Conservation (phyloP, 2,113 vertebrate genomes). For the Pelvicachromis taeniatus region DNA sequence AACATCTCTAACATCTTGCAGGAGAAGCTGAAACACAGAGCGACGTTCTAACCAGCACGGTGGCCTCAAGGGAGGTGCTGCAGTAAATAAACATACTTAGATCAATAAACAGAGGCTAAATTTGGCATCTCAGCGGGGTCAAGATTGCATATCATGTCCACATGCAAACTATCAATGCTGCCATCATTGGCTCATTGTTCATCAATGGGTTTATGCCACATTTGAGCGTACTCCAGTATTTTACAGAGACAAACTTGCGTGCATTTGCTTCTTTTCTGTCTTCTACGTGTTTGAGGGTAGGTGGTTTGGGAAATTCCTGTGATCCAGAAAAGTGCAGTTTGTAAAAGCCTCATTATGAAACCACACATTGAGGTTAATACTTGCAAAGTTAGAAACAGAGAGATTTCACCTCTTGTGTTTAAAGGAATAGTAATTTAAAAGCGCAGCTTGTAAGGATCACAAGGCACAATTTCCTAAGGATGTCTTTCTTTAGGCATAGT, state of each 20-base stretch:
- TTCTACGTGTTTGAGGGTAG: neutral
- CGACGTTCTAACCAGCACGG: neutral
- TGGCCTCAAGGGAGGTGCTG: neutral
- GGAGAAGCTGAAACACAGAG: neutral
- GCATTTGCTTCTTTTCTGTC: neutral
- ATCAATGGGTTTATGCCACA: neutral
- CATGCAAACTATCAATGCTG: neutral
- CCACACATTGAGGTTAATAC: neutral
- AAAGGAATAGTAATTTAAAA: slow-evolving; percentile 22
- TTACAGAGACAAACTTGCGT: neutral
- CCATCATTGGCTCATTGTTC: neutral
- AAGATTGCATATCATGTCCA: neutral
- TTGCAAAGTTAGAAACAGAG: neutral
- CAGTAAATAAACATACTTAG: slow-evolving; percentile 15
- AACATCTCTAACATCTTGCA: neutral
- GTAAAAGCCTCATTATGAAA: neutral
- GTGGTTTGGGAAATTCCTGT: neutral
- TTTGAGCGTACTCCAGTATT: neutral
- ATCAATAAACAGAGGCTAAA: slow-evolving; percentile 25
- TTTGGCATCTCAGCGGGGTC: slow-evolving; percentile 9
- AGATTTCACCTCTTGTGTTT: neutral
- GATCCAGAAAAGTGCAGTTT: neutral
- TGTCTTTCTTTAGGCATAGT: neutral
- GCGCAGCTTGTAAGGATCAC: neutral
- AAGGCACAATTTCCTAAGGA: slow-evolving; percentile 12